Evolutionary conservation across 2,888 invertebrate species (phyloP), one percentile per base, ranked within the genome.

Genomic region (Mimas tiliae): DNA sequence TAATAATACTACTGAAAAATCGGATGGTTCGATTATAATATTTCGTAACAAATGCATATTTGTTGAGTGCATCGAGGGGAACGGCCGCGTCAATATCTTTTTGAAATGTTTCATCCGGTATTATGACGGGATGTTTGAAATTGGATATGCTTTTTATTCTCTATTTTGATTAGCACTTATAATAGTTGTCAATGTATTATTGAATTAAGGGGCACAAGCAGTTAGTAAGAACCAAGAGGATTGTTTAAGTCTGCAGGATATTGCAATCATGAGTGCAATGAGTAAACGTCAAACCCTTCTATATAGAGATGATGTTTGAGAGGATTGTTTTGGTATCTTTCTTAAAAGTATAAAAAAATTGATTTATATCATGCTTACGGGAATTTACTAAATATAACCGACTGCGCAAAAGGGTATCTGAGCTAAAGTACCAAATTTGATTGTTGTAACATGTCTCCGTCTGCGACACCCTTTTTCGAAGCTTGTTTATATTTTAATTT

Each of bases 1-100:
- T 51, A 16, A 42, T 63, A 63, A 63, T 52, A 8, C 34, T 64
- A 62, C 53, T 68, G 63, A 47, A 50, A 63, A n/a, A 68, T 38
- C 3, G 12, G 45, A 63, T 27, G 50, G 19, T 51, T 21, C 38
- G 33, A 55, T 65, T 65, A 45, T 63, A 65, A 55, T 58, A 47
- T 55, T 52, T 53, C 55, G 16, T 47, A 34, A 58, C 45, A 16
- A 19, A 47, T 52, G 42, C 63, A 34, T 55, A 53, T 63, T 45
- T 53, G 42, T 42, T 14, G 33, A 14, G 33, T 11, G 50, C 16
- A 8, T n/a, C 6, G 12, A 42, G 58, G 19, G 58, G 42, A 58
- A 42, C 58, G n/a, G n/a, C n/a, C n/a, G n/a, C n/a, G 42, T 58
- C 42, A 42, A 42, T 16, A 42, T 42, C 58, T 19, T 42, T 58